Percentiles rank a stretch among this genome's conserved stretches.
phyloP scores from a whole-genome alignment of 2,888 invertebrate species.

The Heliconius ismenius region DNA sequence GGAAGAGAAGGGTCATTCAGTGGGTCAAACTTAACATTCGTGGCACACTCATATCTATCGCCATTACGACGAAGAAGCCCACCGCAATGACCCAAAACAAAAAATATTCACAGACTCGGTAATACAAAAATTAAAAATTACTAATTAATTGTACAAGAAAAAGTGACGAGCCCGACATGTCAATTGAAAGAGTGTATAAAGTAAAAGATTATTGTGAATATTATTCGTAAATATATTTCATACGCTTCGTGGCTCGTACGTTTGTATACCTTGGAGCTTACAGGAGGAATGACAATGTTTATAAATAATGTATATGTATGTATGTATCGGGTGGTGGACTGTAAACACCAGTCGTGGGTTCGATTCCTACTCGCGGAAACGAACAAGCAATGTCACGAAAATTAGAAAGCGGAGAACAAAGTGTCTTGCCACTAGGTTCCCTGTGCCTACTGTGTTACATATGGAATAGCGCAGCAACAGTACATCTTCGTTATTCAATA shows the following conservation, averaged over 20 bases:
- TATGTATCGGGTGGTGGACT: too few species aligned
- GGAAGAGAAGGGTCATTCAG: conserved; percentile 50
- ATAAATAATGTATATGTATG: not conserved
- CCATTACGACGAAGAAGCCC: conserved; percentile 21
- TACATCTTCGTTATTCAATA: too few species aligned
- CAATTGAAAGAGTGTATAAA: conserved; percentile 79
- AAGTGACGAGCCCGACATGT: conserved; percentile 76
- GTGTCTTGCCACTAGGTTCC: not conserved
- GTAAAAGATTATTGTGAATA: conserved; percentile 54
- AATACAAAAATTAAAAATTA: conserved; percentile 52
- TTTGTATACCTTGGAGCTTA: conserved; percentile 20
- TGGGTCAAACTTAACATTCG: conserved; percentile 41
- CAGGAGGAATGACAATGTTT: not conserved
- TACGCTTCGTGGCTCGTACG: conserved; percentile 27
- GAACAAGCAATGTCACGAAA: not conserved
- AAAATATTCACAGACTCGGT: conserved; percentile 39
- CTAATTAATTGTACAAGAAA: conserved; percentile 74
- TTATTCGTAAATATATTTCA: conserved; percentile 39
- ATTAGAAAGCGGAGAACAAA: not conserved
- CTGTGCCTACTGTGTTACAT: not conserved
- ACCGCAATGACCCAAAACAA: conserved; percentile 40
- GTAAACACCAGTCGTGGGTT: too few species aligned
- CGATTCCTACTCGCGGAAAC: too few species aligned
- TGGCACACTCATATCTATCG: not conserved
- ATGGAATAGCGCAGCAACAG: not conserved